Percentiles rank a stretch among this genome's conserved stretches.
Conservation (phyloP, 2,113 vertebrate genomes). For the Microcebus jonahi region DNA sequence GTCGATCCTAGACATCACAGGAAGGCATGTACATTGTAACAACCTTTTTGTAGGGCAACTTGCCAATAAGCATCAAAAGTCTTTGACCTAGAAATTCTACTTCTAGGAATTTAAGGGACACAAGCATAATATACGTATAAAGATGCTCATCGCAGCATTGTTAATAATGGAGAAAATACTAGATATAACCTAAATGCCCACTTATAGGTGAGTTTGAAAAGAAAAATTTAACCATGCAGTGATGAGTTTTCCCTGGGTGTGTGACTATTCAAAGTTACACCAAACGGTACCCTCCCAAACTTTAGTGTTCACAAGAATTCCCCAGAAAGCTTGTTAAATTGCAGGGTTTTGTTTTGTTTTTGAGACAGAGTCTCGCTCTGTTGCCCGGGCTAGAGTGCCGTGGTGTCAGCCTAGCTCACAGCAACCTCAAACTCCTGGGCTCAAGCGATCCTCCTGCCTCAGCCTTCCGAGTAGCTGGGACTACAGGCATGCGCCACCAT, state of each 20-base stretch:
- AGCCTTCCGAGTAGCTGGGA: too few relatives aligned
- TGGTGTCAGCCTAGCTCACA: too few relatives aligned
- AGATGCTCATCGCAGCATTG: neutral
- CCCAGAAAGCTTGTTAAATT: neutral
- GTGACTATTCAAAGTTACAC: neutral
- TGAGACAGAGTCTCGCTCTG: too few relatives aligned
- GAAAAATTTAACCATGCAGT: neutral
- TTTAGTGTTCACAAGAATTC: neutral
- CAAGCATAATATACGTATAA: neutral
- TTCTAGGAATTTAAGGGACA: neutral
- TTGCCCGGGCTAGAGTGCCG: too few relatives aligned
- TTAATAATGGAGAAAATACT: neutral
- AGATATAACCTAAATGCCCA: neutral
- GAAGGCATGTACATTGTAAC: neutral
- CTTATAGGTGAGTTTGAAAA: neutral
- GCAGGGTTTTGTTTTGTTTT: neutral
- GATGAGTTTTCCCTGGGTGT: neutral
- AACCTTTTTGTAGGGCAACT: neutral
- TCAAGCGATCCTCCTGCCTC: too few relatives aligned
- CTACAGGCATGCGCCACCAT: too few relatives aligned
- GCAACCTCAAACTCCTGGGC: too few relatives aligned
- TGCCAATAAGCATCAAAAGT: neutral
- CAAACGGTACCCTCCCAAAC: neutral
- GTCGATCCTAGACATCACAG: neutral
- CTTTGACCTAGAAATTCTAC: neutral